Conservation (phyloP, 2,888 invertebrate species). For the Hymenopus coronatus region DNA sequence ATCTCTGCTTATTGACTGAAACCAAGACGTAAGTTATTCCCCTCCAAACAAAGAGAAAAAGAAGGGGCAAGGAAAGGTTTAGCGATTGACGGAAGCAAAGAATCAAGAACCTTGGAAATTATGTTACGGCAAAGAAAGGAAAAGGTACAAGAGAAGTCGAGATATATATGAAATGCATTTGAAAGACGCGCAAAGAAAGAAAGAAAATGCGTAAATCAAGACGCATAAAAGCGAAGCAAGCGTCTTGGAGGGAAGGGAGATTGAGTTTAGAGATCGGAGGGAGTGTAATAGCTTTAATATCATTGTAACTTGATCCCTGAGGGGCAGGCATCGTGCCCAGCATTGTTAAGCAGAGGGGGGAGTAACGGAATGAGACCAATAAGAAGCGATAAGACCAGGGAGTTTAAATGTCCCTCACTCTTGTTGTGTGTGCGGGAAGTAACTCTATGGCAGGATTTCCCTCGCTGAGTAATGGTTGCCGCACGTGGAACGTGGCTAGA, state of each 20-base stretch:
- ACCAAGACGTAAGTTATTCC: neutral
- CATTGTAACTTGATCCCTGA: conserved; percentile 33
- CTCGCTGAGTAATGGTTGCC: neutral
- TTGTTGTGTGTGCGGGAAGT: neutral
- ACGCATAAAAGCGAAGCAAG: conserved; percentile 19
- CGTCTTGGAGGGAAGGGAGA: conserved; percentile 3
- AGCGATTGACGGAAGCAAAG: neutral
- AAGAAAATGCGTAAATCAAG: conserved; percentile 32
- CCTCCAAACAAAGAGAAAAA: neutral
- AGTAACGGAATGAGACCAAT: conserved; percentile 26
- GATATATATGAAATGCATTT: conserved; percentile 8
- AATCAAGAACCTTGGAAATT: neutral
- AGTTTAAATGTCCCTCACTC: conserved; percentile 11
- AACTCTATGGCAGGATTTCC: neutral
- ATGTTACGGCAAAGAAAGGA: neutral
- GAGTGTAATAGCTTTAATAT: conserved; percentile 34
- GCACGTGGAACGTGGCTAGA: neutral
- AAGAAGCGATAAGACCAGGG: conserved; percentile 3
- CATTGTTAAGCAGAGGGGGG: conserved; percentile 28
- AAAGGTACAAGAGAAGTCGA: neutral
- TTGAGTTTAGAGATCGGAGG: conserved; percentile 20
- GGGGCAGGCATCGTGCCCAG: conserved; percentile 28
- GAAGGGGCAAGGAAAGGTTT: neutral
- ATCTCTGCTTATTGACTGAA: neutral
- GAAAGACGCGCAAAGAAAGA: conserved; percentile 11